Base-by-base conservation (phyloP, 2,113 vertebrate species). In the Gymnogyps californianus region DNA sequence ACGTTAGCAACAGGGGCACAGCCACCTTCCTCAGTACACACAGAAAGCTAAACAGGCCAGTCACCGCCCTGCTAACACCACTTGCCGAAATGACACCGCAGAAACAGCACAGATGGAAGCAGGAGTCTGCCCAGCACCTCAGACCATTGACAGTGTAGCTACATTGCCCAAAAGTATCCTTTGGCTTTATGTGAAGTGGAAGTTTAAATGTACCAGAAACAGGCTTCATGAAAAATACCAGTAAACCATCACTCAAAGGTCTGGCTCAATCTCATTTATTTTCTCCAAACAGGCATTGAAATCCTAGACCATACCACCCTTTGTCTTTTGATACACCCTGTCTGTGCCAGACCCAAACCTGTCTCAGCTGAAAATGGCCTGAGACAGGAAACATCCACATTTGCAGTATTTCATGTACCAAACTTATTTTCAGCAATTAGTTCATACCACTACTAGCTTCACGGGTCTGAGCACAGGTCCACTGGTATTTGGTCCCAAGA, bases 21-120 rank as follows among this genome's bases (percentile, higher is more conserved):
- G 47, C 10, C 32, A 66, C 58, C 16, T 77, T 71, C 46, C n/a
- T 61, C 36, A 46, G 17, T 5, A 44, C 16, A 58, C 10, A 40
- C 9, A 31, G 15, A 78, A 22, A 32, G 16, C 42, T 46, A 24
- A 57, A 72, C 0, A 0, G 65, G 66, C 29, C 36, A 16, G 8
- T 32, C 10, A 25, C 49, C 2, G 1, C 10, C 14, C 54, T 75
- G n/a, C 32, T 66, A 24, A 49, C 0, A 0, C 24, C 1, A 1
- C 49, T 49, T 58, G 28, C 69, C 3, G 1, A 69, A 80, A 32
- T 21, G 13, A 28, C 44, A 78, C 12, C 0, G 0, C 34, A 57
- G 29, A 67, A 71, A 26, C 26, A 75, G 54, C 71, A 42, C 13
- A 69, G 49, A 34, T 2, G 1, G n/a, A 74, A 74, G 32, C 54